A percentile compares a stretch with the other conserved stretches of the same genome.
Conservation (phyloP, 2,113 vertebrate species). For the Takifugu bimaculatus region DNA sequence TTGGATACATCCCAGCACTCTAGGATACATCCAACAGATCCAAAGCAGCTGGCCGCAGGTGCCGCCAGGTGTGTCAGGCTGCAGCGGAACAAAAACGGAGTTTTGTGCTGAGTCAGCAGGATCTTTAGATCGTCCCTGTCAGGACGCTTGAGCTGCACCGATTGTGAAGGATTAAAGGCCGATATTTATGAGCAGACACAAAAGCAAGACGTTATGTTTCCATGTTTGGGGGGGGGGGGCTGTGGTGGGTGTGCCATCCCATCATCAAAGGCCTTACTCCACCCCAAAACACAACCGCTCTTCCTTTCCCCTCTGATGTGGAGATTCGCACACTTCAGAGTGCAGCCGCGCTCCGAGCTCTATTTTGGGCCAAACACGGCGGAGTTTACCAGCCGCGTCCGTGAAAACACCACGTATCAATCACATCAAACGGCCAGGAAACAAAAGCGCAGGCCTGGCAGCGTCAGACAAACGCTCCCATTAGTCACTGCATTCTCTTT, state of each 20-base stretch:
- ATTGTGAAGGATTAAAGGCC: background rate
- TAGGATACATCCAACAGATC: no score
- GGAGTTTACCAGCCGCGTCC: slow-evolving; percentile 66
- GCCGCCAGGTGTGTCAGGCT: no score
- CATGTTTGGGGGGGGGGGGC: slow-evolving; percentile 27
- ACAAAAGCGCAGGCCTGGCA: slow-evolving; percentile 67
- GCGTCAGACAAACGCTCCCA: slow-evolving; percentile 67
- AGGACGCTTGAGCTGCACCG: slow-evolving; percentile 25
- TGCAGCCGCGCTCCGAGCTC: slow-evolving; percentile 48
- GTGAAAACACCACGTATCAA: slow-evolving; percentile 69
- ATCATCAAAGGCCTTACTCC: slow-evolving; percentile 48
- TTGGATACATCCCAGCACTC: no score
- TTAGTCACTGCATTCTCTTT: slow-evolving; percentile 69
- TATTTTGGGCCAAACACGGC: slow-evolving; percentile 73
- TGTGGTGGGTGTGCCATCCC: slow-evolving; percentile 12
- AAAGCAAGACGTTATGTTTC: slow-evolving; percentile 12
- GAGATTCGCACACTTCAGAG: slow-evolving; percentile 48
- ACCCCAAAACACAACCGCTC: slow-evolving; percentile 41
- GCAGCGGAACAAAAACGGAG: no score
- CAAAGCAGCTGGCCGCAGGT: no score
- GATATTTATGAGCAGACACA: background rate
- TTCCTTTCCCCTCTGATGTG: slow-evolving; percentile 57
- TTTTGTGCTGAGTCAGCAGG: background rate
- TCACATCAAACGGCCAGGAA: slow-evolving; percentile 66
- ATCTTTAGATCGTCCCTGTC: slow-evolving; percentile 6